Evolutionary conservation across 2,797 vertebrate genomes (phyloP).

Genomic region (Ceryle rudis): DNA sequence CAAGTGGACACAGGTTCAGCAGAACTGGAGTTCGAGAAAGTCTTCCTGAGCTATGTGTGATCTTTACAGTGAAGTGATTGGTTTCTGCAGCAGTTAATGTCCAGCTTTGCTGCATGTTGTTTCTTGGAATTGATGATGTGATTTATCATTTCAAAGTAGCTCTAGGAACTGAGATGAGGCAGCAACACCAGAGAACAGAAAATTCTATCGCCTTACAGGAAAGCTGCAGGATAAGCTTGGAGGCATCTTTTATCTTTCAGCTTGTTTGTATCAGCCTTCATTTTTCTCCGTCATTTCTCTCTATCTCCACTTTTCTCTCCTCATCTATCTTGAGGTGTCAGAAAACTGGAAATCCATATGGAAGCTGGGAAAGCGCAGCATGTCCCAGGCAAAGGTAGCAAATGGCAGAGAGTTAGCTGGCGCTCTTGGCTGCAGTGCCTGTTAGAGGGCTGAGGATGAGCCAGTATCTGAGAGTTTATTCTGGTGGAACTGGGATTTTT

Average conservation of each 20-base stretch:
- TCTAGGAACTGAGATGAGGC: neutral
- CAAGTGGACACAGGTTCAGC: neutral
- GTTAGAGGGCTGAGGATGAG: neutral
- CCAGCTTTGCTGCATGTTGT: neutral
- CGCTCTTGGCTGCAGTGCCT: neutral
- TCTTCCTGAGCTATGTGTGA: neutral
- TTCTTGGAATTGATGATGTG: neutral
- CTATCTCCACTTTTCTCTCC: neutral
- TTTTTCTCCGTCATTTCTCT: conserved; percentile 21
- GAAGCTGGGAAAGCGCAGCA: neutral
- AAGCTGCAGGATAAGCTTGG: neutral
- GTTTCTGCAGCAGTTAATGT: neutral
- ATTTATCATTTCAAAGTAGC: conserved; percentile 11
- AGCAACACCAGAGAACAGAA: neutral
- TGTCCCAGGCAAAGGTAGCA: neutral
- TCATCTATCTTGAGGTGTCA: neutral
- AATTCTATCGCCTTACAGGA: neutral
- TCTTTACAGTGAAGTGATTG: neutral
- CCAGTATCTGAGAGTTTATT: neutral
- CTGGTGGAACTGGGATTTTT: neutral
- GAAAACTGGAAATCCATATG: neutral
- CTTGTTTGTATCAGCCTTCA: neutral
- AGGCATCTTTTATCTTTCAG: conserved; percentile 10
- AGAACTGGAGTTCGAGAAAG: neutral
- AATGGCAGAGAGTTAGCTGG: neutral